These are phyloP conservation scores for Callospermophilus lateralis DNA, from an alignment of 2,113 vertebrate species.

Conservation along the genomic window DNA sequence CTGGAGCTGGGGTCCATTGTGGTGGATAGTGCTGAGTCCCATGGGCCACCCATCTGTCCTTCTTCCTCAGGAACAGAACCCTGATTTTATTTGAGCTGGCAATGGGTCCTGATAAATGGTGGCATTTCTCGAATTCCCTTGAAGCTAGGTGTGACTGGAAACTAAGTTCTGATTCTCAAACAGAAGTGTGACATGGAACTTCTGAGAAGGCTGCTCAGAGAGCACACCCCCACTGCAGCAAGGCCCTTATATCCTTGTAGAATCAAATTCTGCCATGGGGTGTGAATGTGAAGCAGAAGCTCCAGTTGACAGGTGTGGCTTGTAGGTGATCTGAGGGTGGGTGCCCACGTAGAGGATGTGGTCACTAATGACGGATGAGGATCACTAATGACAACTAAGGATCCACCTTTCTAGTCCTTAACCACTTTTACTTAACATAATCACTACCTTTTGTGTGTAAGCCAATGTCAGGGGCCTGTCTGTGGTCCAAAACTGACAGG, in stretches of 20 bases:
- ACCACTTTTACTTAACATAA: neutral
- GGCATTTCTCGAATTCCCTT: neutral
- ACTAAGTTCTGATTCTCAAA: neutral
- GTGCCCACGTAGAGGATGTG: neutral
- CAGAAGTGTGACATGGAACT: neutral
- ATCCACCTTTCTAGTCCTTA: neutral
- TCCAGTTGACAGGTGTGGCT: neutral
- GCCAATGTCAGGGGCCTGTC: neutral
- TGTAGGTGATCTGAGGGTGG: neutral
- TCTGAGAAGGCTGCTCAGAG: neutral
- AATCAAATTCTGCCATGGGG: neutral
- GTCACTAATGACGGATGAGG: neutral
- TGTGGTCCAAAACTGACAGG: neutral
- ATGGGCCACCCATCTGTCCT: too few relatives aligned
- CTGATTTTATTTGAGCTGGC: neutral
- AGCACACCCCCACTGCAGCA: neutral
- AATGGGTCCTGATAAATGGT: neutral
- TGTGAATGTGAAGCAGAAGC: neutral
- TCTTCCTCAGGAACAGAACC: neutral
- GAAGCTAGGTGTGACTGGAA: neutral
- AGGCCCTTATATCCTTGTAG: neutral
- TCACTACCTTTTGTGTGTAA: neutral
- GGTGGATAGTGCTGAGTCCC: neutral
- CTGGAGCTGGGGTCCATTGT: neutral
- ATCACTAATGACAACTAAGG: neutral